Evolutionary conservation across 1,140 invertebrate species (phyloP).

Genomic region (Trichonephila clavata): DNA sequence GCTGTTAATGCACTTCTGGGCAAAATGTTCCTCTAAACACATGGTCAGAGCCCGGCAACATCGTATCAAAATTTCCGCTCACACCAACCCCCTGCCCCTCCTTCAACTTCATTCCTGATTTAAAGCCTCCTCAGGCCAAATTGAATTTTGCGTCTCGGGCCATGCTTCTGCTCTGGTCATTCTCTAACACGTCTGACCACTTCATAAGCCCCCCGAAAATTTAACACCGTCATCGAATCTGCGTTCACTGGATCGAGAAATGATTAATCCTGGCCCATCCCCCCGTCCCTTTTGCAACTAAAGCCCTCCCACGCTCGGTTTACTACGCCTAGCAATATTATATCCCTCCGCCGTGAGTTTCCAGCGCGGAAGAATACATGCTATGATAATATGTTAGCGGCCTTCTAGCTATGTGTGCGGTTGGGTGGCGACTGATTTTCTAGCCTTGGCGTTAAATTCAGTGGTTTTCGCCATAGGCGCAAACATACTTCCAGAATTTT

Average conservation of each 20-base stretch:
- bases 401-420: not conserved
- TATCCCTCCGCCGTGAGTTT: not conserved
- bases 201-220: constrained; percentile 61
- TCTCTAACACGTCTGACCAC: constrained; percentile 54
- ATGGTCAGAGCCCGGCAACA: constrained; percentile 9
- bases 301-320: constrained; percentile 36
- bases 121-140: constrained; percentile 53
- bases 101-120: not conserved
- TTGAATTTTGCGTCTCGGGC: constrained; percentile 50
- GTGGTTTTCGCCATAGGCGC: not conserved
- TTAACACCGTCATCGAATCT: constrained; percentile 44
- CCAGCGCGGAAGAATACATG: constrained; percentile 44
- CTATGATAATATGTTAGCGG: constrained; percentile 14
- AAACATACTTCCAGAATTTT: constrained; percentile 15
- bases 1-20: not conserved
- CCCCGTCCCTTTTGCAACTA: not conserved
- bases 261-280: constrained; percentile 3
- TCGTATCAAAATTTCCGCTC: constrained; percentile 6
- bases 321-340: constrained; percentile 40
- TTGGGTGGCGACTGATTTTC: not conserved
- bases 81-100: too few species aligned
- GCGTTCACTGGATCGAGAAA: constrained; percentile 51
- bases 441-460: constrained; percentile 2
- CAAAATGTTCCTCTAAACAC: constrained; percentile 9
- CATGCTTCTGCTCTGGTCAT: constrained; percentile 4